These are phyloP conservation scores for Anaspis maculata DNA, from an alignment of 2,888 invertebrate species.

Conservation along the genomic window DNA sequence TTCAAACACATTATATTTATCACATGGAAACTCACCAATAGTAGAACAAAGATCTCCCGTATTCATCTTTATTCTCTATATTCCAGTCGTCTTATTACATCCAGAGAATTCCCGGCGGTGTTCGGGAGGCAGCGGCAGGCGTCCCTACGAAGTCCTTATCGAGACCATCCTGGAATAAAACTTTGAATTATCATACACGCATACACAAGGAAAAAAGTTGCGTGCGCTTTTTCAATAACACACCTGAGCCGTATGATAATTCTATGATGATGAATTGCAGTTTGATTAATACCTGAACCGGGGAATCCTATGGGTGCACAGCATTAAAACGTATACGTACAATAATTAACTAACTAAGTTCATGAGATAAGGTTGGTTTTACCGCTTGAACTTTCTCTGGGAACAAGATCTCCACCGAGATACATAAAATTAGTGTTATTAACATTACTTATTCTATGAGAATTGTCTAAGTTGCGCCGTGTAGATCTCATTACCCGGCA, in stretches of 20 bases:
- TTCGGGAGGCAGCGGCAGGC: conserved; percentile 7
- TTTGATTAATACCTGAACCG: neutral
- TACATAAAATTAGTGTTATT: conserved; percentile 29
- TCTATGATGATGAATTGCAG: too few species aligned
- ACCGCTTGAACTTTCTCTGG: conserved; percentile 28
- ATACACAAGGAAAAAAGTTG: conserved; percentile 1
- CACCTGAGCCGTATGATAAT: too few species aligned
- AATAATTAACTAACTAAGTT: conserved; percentile 27
- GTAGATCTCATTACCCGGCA: conserved; percentile 21
- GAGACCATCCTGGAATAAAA: conserved; percentile 12
- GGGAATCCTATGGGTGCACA: conserved; percentile 17
- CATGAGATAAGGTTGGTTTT: conserved; percentile 26
- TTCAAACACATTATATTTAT: conserved; percentile 18
- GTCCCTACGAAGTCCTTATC: too few species aligned
- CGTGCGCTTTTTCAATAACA: too few species aligned
- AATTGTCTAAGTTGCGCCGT: conserved; percentile 19
- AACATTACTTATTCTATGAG: conserved; percentile 29
- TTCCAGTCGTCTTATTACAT: too few species aligned
- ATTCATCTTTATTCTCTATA: conserved; percentile 14
- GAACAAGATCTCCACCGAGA: conserved; percentile 27
- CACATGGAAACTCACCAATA: conserved; percentile 15
- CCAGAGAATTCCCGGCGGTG: conserved; percentile 4
- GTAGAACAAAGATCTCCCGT: conserved; percentile 9
- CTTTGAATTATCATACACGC: conserved; percentile 2
- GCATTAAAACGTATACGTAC: conserved; percentile 26